Base-by-base conservation (phyloP, 2,113 vertebrate species). In the Takifugu bimaculatus region DNA sequence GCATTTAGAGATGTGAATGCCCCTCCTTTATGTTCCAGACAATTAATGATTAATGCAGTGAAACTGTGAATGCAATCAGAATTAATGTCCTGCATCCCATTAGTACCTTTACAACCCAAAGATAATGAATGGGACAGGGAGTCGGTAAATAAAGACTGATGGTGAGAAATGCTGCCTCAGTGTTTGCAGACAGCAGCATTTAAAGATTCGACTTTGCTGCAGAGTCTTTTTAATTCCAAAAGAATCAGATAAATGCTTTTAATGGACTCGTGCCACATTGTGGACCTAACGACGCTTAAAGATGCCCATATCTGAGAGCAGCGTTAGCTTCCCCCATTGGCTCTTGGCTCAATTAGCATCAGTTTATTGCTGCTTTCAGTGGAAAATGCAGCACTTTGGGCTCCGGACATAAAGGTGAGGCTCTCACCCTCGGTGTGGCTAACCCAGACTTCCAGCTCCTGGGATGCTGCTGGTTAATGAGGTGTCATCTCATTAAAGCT, bases 21-120 rank as follows among this genome's bases (percentile, higher is more conserved):
- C 35, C 58, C 29, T 44, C 10, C 28, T 59, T 50, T 47, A 54
- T 29, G 35, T 3, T 6, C 28, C 4, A 43, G 4, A 6, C 42
- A 28, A 65, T 77, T 45, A 45, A 65, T 47, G 64, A 52, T 54
- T 55, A 77, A 68, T 72, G 28, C 2, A 13, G 44, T 12, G 45
- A 59, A 66, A 72, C 45, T 4, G 26, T 26, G 53, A 29, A 20
- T 26, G 20, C 13, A 2, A 50, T 66, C 55, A 54, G 3, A 29
- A 26, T 15, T 1, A 60, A 68, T 48, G 39, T 50, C 50, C 35
- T 4, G 0, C 54, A 13, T 59, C 2, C 32, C 7, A 26, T 1
- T 7, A 48, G 10, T 10, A 5, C 15, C 52, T 4, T 63, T 11
- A 14, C 7, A 71, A 2, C 68, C 68, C 2, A 63, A 39, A 14